Base-by-base conservation (phyloP, 2,113 vertebrate genomes). In the Brachyistius frenatus region DNA sequence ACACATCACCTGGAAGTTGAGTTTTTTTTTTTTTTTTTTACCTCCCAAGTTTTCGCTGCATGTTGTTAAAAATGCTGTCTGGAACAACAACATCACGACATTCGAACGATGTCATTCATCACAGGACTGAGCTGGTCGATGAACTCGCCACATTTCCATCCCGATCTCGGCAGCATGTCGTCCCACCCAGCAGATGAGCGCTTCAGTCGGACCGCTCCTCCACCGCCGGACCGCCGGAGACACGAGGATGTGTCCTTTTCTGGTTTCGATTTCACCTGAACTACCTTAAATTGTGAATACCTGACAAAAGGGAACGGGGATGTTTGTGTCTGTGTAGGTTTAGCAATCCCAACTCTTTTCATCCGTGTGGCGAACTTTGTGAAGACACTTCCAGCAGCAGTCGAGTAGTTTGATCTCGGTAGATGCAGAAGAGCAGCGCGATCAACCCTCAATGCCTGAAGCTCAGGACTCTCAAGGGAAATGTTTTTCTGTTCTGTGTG, bases 281-380 rank as follows among this genome's bases (percentile, higher is more conserved):
- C 76, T 36, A 90, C 86, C 89, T 87, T 87, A 86, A 86, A 64
- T 58, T 54, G 55, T 73, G 56, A 76, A 61, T 4, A 73, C 41
- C 62, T 33, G 47, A 56, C 66, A 47, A 74, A 23, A 60, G 62
- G 79, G 77, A 76, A 35, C 4, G 9, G 67, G 72, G 78, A 37
- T 4, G 50, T 84, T 73, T 66, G 64, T 83, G 67, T 81, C 49
- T 46, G 54, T 64, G 75, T 67, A 71, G 62, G 16, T 60, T 76
- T 55, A 82, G 70, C 49, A 60, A 35, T 63, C 53, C 30, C 7
- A 76, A 76, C 61, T 74, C 13, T 66, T 73, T 41, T 55, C 41
- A 46, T 46, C 0, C 3, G 41, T 44, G 10, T 23, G 23, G 23
- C 3, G 41, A 13, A 44, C 68, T 73, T 53, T 65, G 44, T 61